Evolutionary conservation across 2,113 vertebrate genomes (phyloP).

Genomic region (Hippocampus barbouri): DNA sequence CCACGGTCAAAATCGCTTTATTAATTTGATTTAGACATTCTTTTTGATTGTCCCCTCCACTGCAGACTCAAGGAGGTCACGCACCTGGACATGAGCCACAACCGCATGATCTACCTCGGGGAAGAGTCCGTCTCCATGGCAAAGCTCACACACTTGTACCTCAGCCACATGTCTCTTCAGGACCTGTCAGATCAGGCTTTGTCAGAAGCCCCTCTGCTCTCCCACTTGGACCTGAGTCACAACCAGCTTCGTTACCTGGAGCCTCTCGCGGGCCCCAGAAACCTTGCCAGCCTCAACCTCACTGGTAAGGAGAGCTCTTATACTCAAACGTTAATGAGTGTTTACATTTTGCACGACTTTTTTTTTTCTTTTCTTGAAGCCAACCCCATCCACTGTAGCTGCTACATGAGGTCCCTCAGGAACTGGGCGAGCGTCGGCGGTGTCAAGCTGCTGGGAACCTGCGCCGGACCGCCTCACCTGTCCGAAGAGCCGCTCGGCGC

Average conservation of each 20-base stretch:
- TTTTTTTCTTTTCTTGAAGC: conserved; percentile 45
- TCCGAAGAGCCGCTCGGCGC: conserved; percentile 75
- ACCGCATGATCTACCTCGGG: conserved; percentile 81
- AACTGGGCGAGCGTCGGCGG: conserved; percentile 69
- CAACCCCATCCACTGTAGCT: conserved; percentile 87
- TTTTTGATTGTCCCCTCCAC: neutral
- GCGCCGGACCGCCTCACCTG: conserved; percentile 73
- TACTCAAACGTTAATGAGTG: neutral
- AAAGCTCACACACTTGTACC: conserved; percentile 79
- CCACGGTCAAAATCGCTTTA: too few relatives aligned
- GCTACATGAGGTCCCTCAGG: conserved; percentile 78
- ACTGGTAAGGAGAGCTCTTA: conserved; percentile 37
- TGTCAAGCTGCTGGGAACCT: conserved; percentile 73
- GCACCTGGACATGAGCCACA: conserved; percentile 82
- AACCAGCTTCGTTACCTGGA: conserved; percentile 84
- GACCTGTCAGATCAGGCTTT: conserved; percentile 80
- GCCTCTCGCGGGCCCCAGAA: conserved; percentile 67
- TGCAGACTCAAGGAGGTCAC: conserved; percentile 70
- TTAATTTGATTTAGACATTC: neutral
- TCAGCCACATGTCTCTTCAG: conserved; percentile 85
- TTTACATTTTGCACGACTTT: neutral
- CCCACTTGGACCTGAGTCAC: conserved; percentile 77
- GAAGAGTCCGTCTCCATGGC: conserved; percentile 83
- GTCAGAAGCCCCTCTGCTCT: conserved; percentile 71
- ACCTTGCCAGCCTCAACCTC: conserved; percentile 71